phyloP scores from a whole-genome alignment of 2,113 vertebrate genomes.

The Myxocyprinus asiaticus region DNA sequence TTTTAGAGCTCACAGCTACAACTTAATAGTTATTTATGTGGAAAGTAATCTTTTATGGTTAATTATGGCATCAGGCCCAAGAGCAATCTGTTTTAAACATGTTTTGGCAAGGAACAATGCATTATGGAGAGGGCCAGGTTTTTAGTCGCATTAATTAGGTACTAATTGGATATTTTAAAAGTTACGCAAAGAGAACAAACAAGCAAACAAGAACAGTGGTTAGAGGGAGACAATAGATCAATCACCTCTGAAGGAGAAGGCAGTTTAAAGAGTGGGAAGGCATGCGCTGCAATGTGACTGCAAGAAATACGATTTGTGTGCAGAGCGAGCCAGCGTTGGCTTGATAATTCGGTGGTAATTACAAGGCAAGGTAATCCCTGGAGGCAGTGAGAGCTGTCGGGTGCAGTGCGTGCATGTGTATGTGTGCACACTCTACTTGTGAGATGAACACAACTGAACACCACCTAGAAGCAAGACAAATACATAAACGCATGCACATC shows the following conservation, averaged over 20 bases:
- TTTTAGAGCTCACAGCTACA: constrained; percentile 53
- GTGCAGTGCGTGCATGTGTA: constrained; percentile 9
- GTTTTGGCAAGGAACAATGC: constrained; percentile 33
- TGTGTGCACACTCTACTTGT: constrained; percentile 69
- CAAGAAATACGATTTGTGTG: constrained; percentile 77
- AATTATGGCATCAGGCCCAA: constrained; percentile 60
- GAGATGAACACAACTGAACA: constrained; percentile 59
- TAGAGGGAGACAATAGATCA: constrained; percentile 56
- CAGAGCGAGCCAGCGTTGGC: constrained; percentile 78
- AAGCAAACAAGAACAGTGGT: constrained; percentile 60
- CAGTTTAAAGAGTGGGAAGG: constrained; percentile 30
- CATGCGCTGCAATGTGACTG: constrained; percentile 28
- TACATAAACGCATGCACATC: constrained; percentile 4
- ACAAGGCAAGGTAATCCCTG: constrained; percentile 82
- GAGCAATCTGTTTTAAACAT: constrained; percentile 52
- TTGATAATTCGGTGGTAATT: constrained; percentile 84
- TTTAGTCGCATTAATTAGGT: constrained; percentile 28
- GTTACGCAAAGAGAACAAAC: constrained; percentile 38
- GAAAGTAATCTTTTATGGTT: constrained; percentile 57
- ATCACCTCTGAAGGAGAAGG: constrained; percentile 52
- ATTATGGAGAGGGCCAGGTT: background rate
- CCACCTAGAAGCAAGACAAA: constrained; percentile 53
- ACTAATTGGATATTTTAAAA: constrained; percentile 44
- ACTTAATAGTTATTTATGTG: constrained; percentile 44
- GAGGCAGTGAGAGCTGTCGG: constrained; percentile 61